These are phyloP conservation scores for Poecilia velifera DNA, from an alignment of 2,797 vertebrate genomes.

Conservation along the genomic window DNA sequence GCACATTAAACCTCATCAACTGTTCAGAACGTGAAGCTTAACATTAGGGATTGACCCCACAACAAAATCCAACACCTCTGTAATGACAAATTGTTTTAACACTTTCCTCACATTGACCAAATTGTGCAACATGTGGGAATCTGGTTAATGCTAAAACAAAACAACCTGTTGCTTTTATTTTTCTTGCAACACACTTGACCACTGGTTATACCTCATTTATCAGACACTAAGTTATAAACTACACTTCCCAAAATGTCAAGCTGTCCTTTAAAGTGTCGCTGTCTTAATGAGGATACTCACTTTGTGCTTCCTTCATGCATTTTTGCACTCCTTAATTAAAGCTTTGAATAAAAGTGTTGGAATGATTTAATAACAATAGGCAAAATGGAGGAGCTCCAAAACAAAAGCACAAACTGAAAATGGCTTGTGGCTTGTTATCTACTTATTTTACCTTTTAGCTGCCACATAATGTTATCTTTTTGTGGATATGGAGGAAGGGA, in stretches of 20 bases:
- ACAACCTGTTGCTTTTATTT: constrained; percentile 5
- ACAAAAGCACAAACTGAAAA: not conserved
- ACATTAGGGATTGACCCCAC: not conserved
- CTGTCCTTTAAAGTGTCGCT: not conserved
- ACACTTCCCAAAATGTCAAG: constrained; percentile 2
- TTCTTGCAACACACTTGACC: not conserved
- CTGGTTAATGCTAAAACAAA: constrained; percentile 5
- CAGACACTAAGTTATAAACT: not conserved
- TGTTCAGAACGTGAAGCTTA: not conserved
- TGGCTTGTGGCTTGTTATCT: not conserved
- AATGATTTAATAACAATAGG: not conserved
- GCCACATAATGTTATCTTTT: constrained; percentile 9
- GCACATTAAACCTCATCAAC: not conserved
- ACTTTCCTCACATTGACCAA: not conserved
- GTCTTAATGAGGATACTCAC: not conserved
- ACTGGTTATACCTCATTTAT: not conserved
- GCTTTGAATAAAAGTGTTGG: not conserved
- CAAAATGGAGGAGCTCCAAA: rapidly evolving
- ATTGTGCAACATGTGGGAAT: not conserved
- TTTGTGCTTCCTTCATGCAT: not conserved
- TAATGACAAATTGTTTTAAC: no score
- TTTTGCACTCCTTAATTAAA: not conserved
- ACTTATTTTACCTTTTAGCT: not conserved
- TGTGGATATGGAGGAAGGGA: constrained; percentile 9
- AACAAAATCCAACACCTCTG: not conserved